phyloP scores from a whole-genome alignment of 2,113 vertebrate species.

The Gadus chalcogrammus region DNA sequence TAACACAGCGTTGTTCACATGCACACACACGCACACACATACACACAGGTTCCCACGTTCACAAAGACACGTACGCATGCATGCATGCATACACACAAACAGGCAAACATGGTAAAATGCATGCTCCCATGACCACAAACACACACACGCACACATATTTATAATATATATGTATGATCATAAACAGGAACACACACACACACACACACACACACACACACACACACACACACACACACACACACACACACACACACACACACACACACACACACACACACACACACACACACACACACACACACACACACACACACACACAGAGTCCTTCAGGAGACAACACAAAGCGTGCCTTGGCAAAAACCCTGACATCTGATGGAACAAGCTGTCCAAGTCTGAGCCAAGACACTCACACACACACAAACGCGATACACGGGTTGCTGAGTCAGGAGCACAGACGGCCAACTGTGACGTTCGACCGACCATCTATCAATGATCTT shows the following conservation, averaged over 20 bases:
- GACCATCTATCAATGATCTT: background rate
- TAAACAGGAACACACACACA: background rate
- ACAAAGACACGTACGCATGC: background rate
- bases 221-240: no score
- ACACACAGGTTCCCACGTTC: background rate
- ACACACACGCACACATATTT: no score
- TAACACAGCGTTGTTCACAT: background rate
- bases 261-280: background rate
- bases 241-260: no score
- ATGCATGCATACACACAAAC: slow-evolving; percentile 1
- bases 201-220: no score
- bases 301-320: background rate
- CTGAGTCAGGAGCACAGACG: background rate
- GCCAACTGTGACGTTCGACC: background rate
- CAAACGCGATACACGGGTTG: background rate
- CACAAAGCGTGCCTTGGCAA: slow-evolving; percentile 25
- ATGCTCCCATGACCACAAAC: no score
- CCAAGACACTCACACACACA: background rate
- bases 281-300: background rate
- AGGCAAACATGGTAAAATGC: background rate
- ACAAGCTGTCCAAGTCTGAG: slow-evolving; percentile 25
- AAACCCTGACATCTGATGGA: slow-evolving; percentile 23
- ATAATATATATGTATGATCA: no score
- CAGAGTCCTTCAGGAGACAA: background rate
- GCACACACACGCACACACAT: background rate